Evolutionary conservation across 2,888 invertebrate species (phyloP), one percentile per base, ranked within the genome.

Genomic region (Galeruca laticollis): DNA sequence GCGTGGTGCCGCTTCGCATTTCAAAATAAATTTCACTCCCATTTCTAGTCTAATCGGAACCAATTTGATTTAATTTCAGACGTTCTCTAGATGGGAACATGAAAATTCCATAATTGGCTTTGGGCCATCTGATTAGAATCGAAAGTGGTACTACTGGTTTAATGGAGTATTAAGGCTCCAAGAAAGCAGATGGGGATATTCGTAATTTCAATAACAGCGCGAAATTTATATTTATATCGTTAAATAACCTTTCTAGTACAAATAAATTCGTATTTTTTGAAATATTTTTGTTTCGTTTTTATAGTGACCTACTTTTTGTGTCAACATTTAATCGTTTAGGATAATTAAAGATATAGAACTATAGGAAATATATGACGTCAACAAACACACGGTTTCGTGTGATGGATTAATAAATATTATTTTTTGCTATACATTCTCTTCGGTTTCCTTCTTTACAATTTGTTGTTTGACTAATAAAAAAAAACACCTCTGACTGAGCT

Each of bases 61-160:
- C 68, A 72, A 73, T 72, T 73, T 73, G 60, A 71, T 72, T 75
- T 73, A 73, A 74, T 71, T 74, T 71, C 68, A 64, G 73, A 61
- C 15, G 70, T 75, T 72, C n/a, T 74, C 73, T 73, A 60, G 67
- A 54, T 64, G 67, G 59, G 52, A 57, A 65, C 60, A 66, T 35
- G 33, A 62, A 57, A 69, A 60, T 69, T 64, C 37, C 60, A 65
- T 57, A 64, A 60, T 66, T 40, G 63, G 52, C 52, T 52, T 21
- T 52, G 9, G 52, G 52, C 21, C 52, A 26, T 52, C 31, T 66
- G 61, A 72, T 72, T 72, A 72, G 69, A 52, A 43, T 54, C 60
- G 56, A 57, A 66, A 69, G 69, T 66, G 66, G 66, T 67, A 66
- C 66, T 72, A 69, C 69, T 63, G 67, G 52, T 65, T 72, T 66